Base-by-base conservation (phyloP, 2,888 invertebrate species). In the Punctoribates punctum region DNA sequence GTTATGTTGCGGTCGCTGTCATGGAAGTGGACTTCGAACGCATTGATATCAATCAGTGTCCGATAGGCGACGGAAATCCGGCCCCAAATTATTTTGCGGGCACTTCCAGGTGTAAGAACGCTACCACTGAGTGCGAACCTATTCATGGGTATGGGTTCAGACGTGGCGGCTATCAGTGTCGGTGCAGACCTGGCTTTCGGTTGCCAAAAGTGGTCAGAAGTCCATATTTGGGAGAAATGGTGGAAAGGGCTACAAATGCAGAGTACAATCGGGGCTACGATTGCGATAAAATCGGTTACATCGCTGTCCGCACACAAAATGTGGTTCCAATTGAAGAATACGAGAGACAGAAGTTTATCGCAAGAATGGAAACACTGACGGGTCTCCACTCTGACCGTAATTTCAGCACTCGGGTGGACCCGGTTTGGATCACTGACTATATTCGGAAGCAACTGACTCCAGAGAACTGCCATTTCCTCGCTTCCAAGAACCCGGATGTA, bases 21-120 rank as follows among this genome's bases (percentile, higher is more conserved):
- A 88, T 96, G 84, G 96, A 97, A 88, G 91, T 96, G 89, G 97
- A 98, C 83, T 95, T 93, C 84, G 95, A 97, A 80, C 88, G 96
- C 82, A 91, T 98, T 83, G 97, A 98, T 83, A 94, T 98, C 84
- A 98, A 98, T 86, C 97, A 96, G 82, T 98, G 97, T 87, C 96
- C 96, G 0, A 86, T 86, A 78, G 92, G 95, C 76, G 87, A 89
- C 81, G 97, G 96, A 67, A 97, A 97, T 83, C 90, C 88, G 80
- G 89, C 90, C 46, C 92, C 93, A 0, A 97, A 97, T 86, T 87
- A 88, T 82, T 97, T 96, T 86, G 90, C 90, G 1, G 90, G 92
- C 79, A 96, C 96, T 0, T 92, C 94, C 0, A 86, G 94, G 77
- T 98, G 97, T 86, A 94, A 95, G 86, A 88, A 89, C 80, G 91